Evolutionary conservation across 2,797 vertebrate species (phyloP), one percentile per base, ranked within the genome.

Genomic region (Eidolon dupreanum): DNA sequence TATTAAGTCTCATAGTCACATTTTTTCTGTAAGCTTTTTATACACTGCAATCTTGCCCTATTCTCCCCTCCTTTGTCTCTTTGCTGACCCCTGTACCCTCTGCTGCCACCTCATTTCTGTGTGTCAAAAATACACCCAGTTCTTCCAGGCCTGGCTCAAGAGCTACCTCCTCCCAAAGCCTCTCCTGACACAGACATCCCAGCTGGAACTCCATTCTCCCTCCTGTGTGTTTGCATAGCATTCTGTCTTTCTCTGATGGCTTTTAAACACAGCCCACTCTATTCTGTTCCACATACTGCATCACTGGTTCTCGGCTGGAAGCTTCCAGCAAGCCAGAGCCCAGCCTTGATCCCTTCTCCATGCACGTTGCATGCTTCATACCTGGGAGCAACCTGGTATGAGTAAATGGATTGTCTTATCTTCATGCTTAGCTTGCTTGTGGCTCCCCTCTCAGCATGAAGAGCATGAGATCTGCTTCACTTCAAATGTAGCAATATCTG

Each of bases 1-100:
- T 33, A 0, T 8, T 10, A n/a, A 57, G 43, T 66, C 38, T 43
- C 24, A 3, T 0, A 0, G 31, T 41, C 33, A 2, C 1, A 6
- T 20, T 84, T 92, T 38, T 22, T 38, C 17, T 0, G 46, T 13
- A 10, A 41, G 43, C 3, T 10, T 5, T n/a, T 17, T 8, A 7
- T 20, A 8, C 11, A 3, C 0, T 11, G 16, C 31, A 24, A 0
- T 33, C 82, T n/a, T 28, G 12, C 36, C 81, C 24, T 2, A 0
- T 0, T 0, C n/a, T 36, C 41, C 46, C 36, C 5, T 61, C 68
- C 16, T 17, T 2, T 36, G 13, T 26, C 26, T 82, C 31, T 36
- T 33, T 5, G 26, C 22, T 43, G 77, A 22, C 22, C 3, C 4
- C n/a, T 8, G 15, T 26, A 17, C 13, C 26, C 59, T 82, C 20